phyloP scores from a whole-genome alignment of 1,140 invertebrate species.

The Solen grandis region DNA sequence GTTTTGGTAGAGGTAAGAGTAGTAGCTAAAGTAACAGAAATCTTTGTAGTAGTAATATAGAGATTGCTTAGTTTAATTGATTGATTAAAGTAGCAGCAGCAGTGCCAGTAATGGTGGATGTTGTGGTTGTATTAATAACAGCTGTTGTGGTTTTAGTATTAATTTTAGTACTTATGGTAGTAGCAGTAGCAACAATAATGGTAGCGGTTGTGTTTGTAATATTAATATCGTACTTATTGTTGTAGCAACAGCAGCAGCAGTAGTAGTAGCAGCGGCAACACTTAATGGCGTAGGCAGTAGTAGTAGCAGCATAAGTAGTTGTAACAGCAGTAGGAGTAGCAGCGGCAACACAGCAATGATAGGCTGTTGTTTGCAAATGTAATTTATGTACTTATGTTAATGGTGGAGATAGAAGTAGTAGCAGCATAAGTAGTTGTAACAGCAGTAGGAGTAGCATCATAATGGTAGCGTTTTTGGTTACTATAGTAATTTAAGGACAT shows the following conservation, averaged over 20 bases:
- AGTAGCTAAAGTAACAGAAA: neutral
- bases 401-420: slow-evolving; percentile 18
- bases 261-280: slow-evolving; percentile 26
- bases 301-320: too few relatives aligned
- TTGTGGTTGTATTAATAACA: slow-evolving; percentile 40
- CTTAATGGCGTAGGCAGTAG: neutral
- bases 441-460: slow-evolving; percentile 45
- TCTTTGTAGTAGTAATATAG: neutral
- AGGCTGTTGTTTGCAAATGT: neutral
- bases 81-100: neutral
- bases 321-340: neutral
- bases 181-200: slow-evolving; percentile 31
- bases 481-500: neutral
- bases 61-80: neutral
- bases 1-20: neutral
- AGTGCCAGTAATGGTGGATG: slow-evolving; percentile 24
- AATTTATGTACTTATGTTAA: slow-evolving; percentile 22
- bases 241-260: slow-evolving; percentile 53
- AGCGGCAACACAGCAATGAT: neutral
- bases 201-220: slow-evolving; percentile 27
- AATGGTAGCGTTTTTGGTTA: neutral
- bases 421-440: slow-evolving; percentile 38
- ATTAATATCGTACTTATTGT: slow-evolving; percentile 26
- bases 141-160: slow-evolving; percentile 27
- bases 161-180: slow-evolving; percentile 14